Base-by-base conservation (phyloP, 2,888 invertebrate species). In the Caenorhabditis wallacei region DNA sequence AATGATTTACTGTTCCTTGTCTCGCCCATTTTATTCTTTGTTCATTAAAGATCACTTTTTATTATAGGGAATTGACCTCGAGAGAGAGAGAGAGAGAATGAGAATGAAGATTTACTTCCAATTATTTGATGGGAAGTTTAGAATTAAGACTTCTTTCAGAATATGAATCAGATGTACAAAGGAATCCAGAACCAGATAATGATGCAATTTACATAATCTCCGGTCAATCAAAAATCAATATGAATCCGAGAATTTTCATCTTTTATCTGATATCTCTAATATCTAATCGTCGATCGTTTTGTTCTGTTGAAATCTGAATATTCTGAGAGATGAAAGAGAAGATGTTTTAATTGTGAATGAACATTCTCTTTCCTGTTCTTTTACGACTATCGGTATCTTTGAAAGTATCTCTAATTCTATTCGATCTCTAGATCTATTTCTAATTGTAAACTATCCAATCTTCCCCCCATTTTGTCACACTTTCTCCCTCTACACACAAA, bases 241-340 rank as follows among this genome's bases (percentile, higher is more conserved):
- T n/a, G n/a, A n/a, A n/a, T n/a, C n/a, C n/a, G n/a, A n/a, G n/a
- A n/a, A n/a, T n/a, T n/a, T 16, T n/a, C 53, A 11, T 5, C 59
- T 7, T 10, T 37, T 40, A 59, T 59, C 40, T 69, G 56, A 72
- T 63, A 72, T 72, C 24, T 35, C 24, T 35, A 26, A 48, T 48
- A 57, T 57, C 70, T 57, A 46, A 46, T 70, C 70, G 46, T 71
- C 59, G 37, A 20, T 37, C 66, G n/a, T 26, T 24, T 66, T 10
- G 1, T 35, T 35, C 48, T 20, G 40, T 66, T 66, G 3, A 53
- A 53, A 54, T 56, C 26, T 37, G 51, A 46, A 26, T 76, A 68
- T 59, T 68, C 68, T 76, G 76, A 76, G 68, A 68, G 76, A 76
- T 76, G 76, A 68, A 46, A 54, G 76, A 68, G 56, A 54, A 43